phyloP scores from a whole-genome alignment of 2,113 vertebrate species.

The Todiramphus saurophagus region DNA sequence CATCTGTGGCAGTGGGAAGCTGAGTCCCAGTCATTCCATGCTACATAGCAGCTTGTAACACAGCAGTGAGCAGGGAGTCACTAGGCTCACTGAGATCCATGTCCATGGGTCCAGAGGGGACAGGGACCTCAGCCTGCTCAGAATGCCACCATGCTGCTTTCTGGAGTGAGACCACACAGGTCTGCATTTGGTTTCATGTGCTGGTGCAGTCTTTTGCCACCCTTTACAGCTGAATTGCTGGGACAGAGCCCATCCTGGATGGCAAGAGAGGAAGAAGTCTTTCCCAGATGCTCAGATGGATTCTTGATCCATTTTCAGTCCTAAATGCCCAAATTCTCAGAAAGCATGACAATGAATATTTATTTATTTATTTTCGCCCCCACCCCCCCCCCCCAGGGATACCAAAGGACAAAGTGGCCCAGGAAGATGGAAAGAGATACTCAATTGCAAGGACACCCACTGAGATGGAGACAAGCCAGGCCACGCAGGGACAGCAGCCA shows the following conservation, averaged over 20 bases:
- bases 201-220: neutral
- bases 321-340: neutral
- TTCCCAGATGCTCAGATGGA: neutral
- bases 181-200: neutral
- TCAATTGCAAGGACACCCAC: neutral
- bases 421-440: neutral
- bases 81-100: rapidly evolving
- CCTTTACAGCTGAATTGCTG: neutral
- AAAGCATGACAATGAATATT: neutral
- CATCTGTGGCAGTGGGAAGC: neutral
- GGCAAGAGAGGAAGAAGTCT: neutral
- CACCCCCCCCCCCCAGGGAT: neutral
- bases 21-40: neutral
- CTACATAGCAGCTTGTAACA: rapidly evolving
- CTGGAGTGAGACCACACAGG: rapidly evolving
- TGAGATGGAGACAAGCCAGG: neutral
- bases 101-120: rapidly evolving
- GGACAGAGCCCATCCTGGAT: neutral
- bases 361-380: no score
- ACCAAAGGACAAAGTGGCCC: neutral
- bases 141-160: neutral
- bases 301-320: neutral
- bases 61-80: neutral
- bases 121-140: rapidly evolving
- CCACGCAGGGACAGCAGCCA: neutral